These are phyloP conservation scores for Alligator sinensis DNA, from an alignment of 2,113 vertebrate genomes.

Conservation along the genomic window DNA sequence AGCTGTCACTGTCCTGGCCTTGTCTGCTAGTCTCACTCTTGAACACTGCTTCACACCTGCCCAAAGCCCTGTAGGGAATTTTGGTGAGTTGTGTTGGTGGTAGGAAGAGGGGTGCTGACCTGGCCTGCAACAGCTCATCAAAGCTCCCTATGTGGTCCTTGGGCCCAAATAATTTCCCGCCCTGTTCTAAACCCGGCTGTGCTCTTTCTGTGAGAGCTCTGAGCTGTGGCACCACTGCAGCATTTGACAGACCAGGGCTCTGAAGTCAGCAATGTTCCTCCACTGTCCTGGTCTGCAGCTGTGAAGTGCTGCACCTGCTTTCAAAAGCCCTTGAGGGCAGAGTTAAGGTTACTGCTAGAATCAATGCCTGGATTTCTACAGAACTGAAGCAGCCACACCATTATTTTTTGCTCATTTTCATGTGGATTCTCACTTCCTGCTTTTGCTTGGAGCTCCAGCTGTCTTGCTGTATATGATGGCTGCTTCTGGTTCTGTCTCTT, in stretches of 20 bases:
- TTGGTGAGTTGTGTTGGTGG: too few species aligned
- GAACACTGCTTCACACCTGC: neutral
- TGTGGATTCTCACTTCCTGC: neutral
- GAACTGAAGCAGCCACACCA: neutral
- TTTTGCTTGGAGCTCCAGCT: neutral
- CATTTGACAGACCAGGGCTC: neutral
- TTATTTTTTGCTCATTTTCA: neutral
- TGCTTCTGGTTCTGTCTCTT: neutral
- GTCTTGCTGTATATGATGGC: neutral
- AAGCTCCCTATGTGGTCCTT: neutral
- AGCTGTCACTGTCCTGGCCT: fast-evolving
- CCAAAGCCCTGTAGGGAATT: neutral
- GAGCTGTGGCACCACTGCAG: neutral
- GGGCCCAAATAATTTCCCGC: neutral
- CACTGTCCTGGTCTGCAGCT: neutral
- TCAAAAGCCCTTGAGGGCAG: neutral
- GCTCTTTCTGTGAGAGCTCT: neutral
- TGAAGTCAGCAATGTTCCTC: neutral
- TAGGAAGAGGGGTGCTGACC: neutral
- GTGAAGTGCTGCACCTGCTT: neutral
- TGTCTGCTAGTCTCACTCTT: too few species aligned
- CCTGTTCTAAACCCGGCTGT: neutral
- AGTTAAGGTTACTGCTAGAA: neutral
- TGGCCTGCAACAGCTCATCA: neutral
- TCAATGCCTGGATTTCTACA: neutral